A percentile compares a stretch with the other conserved stretches of the same genome.
Conservation (phyloP, 1,140 invertebrate genomes). For the Oncopeltus fasciatus region DNA sequence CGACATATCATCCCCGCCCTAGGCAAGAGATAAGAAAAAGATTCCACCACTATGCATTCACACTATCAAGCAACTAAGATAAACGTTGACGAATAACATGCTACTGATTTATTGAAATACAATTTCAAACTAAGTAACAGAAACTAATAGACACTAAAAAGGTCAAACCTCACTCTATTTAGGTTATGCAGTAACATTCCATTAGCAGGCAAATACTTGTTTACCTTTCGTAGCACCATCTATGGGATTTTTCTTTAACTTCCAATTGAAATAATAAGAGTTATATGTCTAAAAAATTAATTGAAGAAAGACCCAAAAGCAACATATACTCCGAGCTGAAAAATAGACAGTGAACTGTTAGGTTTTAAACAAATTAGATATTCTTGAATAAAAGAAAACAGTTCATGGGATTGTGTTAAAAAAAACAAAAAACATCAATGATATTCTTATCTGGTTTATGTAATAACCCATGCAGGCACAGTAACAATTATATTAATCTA, state of each 20-base stretch:
- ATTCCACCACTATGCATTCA: background rate
- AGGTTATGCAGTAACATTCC: conserved; percentile 6
- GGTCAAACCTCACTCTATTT: conserved; percentile 4
- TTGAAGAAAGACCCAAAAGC: no score
- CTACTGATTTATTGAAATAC: background rate
- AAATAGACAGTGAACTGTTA: no score
- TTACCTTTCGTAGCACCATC: conserved; percentile 6
- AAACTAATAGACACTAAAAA: background rate
- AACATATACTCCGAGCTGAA: no score
- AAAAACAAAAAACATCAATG: no score
- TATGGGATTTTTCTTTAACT: background rate
- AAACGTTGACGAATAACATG: background rate
- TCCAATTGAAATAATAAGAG: no score
- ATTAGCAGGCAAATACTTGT: conserved; percentile 4
- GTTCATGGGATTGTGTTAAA: no score
- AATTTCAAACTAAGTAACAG: background rate
- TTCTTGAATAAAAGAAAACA: no score
- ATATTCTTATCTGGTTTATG: no score
- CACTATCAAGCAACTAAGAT: background rate
- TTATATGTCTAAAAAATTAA: no score
- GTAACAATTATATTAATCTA: no score
- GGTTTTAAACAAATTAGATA: no score
- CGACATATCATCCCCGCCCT: conserved; percentile 8
- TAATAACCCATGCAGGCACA: no score
- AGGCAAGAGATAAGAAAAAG: conserved; percentile 5